Conservation (phyloP, 92 coral and sea anemone genomes). For the Pocillopora grandis region DNA sequence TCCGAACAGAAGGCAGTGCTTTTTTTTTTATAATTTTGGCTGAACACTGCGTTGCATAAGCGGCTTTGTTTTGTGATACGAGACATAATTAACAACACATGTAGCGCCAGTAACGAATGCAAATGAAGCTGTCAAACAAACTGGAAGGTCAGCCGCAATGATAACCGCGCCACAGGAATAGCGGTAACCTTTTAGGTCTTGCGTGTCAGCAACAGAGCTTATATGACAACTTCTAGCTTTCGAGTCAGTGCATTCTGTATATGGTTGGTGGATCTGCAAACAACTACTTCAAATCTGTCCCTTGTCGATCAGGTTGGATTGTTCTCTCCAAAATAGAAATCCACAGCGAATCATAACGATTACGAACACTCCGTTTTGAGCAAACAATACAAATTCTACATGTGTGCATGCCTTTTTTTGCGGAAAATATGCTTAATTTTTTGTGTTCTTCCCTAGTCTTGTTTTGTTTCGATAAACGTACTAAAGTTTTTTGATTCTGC, state of each 20-base stretch:
- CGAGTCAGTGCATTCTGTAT: too few relatives aligned
- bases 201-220: not conserved
- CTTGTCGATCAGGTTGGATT: too few relatives aligned
- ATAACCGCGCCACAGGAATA: not conserved
- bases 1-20: too few relatives aligned
- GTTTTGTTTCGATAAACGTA: not conserved
- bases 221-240: not conserved
- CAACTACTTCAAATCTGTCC: too few relatives aligned
- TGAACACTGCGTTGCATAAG: not conserved
- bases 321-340: too few relatives aligned
- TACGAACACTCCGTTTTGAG: too few relatives aligned
- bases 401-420: not conserved
- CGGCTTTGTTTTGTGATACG: constrained; percentile 1
- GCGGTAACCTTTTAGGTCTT: not conserved
- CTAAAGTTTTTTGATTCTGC: not conserved
- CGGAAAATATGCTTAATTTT: not conserved
- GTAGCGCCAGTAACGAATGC: not conserved
- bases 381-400: too few relatives aligned
- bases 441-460: not conserved
- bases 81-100: not conserved
- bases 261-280: too few relatives aligned
- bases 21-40: too few relatives aligned
- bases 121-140: not conserved
- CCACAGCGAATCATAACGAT: too few relatives aligned
- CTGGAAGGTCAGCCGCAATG: not conserved